Evolutionary conservation across 2,113 vertebrate species (phyloP), one percentile per base, ranked within the genome.

Genomic region (Prunella fulvescens): DNA sequence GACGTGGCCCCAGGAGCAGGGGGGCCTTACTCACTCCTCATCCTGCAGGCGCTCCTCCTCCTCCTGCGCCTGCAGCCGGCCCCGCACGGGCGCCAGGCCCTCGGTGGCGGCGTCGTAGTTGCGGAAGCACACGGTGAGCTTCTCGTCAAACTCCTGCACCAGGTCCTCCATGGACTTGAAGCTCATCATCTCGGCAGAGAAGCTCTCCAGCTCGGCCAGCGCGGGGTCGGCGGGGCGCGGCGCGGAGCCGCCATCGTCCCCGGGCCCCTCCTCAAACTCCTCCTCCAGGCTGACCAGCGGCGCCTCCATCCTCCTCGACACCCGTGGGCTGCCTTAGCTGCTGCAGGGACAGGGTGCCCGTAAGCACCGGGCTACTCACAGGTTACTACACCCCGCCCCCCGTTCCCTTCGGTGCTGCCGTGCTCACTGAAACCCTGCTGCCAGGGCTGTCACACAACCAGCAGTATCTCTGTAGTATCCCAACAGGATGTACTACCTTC

Each of bases 91-190:
- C 2, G 96, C 96, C 96, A 97, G 85, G 5, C 82, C 82, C 79
- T 97, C 96, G 13, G 96, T 97, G 76, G 96, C 71, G 0, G 96
- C 96, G 3, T 97, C 96, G 8, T 97, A 97, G 92, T 97, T 97
- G 88, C 96, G 96, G 94, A 97, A 97, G 92, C 96, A 97, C 33
- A 97, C 95, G 0, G 96, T 97, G 85, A 97, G 96, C 67, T 97
- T 97, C 94, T 97, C 96, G 1, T 97, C 96, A 0, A 97, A 97
- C 72, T 97, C 96, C 91, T 97, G 96, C 88, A 97, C 96, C 82
- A 97, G 95, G 76, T 97, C 96, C 76, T 97, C 96, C 96, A 97
- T 97, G 0, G 96, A 97, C 80, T 97, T 97, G 96, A 97, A 97
- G 90, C 96, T 97, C 96, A 96, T 97, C 92, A 97, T 97, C 82